phyloP scores from a whole-genome alignment of 1,140 invertebrate species.

The Lucilia sericata region DNA sequence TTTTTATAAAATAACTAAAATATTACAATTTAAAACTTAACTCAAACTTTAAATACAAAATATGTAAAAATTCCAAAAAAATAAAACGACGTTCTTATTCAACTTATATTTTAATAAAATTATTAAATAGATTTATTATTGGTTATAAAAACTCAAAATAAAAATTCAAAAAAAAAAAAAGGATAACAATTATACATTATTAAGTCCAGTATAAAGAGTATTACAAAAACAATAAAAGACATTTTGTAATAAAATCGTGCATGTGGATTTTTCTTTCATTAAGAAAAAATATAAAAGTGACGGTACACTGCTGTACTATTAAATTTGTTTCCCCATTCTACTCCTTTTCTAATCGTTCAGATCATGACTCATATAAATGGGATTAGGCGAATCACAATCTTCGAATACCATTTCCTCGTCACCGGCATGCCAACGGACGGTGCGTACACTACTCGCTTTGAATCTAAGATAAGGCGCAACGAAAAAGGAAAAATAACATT shows the following conservation, averaged over 20 bases:
- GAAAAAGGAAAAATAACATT: constrained; percentile 41
- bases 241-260: constrained; percentile 39
- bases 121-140: neutral
- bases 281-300: too few relatives aligned
- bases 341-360: constrained; percentile 43
- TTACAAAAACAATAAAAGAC: neutral
- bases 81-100: too few relatives aligned
- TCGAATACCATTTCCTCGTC: constrained; percentile 63
- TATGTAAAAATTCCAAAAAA: too few relatives aligned
- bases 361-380: constrained; percentile 56
- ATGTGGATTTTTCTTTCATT: too few relatives aligned
- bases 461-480: constrained; percentile 48
- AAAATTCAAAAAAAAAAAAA: neutral
- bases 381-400: constrained; percentile 52
- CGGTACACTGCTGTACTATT: too few relatives aligned
- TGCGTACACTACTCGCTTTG: constrained; percentile 52
- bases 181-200: too few relatives aligned
- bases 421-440: constrained; percentile 57
- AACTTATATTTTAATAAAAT: too few relatives aligned
- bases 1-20: too few relatives aligned
- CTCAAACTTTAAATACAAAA: too few relatives aligned
- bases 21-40: too few relatives aligned
- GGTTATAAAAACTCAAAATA: constrained; percentile 28
- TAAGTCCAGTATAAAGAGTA: too few relatives aligned
- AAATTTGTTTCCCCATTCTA: neutral